These are phyloP conservation scores for Tinea pellionella DNA, from an alignment of 2,888 invertebrate genomes.

Conservation along the genomic window DNA sequence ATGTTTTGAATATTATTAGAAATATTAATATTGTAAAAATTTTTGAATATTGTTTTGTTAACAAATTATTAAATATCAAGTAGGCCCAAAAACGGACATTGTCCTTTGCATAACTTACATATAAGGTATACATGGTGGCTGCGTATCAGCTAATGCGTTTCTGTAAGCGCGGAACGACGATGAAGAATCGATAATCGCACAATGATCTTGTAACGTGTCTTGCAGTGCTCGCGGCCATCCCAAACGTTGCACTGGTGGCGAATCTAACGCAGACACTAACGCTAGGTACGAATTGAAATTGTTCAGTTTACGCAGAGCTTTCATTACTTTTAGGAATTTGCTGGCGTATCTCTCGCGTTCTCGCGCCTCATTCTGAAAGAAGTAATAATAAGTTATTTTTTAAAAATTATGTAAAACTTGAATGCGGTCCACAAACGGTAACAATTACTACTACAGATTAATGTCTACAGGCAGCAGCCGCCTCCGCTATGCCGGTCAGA, in stretches of 20 bases:
- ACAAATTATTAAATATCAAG: no score
- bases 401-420: no score
- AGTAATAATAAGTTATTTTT: background rate
- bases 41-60: no score
- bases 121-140: slow-evolving; percentile 98
- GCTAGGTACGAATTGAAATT: slow-evolving; percentile 99
- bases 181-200: slow-evolving; percentile 96
- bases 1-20: no score
- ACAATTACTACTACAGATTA: no score
- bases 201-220: slow-evolving; percentile 93
- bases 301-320: slow-evolving; percentile 94
- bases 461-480: no score
- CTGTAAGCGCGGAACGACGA: slow-evolving; percentile 98
- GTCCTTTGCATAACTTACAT: slow-evolving; percentile 81
- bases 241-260: slow-evolving; percentile 91
- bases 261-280: slow-evolving; percentile 94
- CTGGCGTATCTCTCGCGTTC: slow-evolving; percentile 95
- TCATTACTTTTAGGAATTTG: slow-evolving; percentile 98
- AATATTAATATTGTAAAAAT: no score
- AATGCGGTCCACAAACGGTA: no score
- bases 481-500: no score
- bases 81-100: no score
- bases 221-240: slow-evolving; percentile 94
- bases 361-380: slow-evolving; percentile 79
- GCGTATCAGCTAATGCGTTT: slow-evolving; percentile 92